phyloP scores from a whole-genome alignment of 2,797 vertebrate species.

The Hozukius guyotensis region DNA sequence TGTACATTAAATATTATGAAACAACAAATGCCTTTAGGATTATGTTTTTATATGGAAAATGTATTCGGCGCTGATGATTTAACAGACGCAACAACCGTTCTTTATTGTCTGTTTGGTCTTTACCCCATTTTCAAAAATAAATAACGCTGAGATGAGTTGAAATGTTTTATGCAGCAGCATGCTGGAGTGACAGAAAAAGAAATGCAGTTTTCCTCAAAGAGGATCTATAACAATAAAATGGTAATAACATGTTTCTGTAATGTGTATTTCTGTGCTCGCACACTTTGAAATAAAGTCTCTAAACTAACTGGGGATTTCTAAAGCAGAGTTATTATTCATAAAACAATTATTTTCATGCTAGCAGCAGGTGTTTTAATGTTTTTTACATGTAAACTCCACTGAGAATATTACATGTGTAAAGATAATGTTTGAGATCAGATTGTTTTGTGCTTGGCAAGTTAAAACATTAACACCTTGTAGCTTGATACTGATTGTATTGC shows the following conservation, averaged over 20 bases:
- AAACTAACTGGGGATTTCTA: slow-evolving; percentile 32
- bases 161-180: slow-evolving; percentile 18
- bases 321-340: not conserved
- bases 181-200: slow-evolving; percentile 46
- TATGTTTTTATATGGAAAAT: slow-evolving; percentile 66
- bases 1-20: slow-evolving; percentile 77
- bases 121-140: slow-evolving; percentile 13
- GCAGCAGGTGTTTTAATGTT: not conserved
- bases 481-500: not conserved
- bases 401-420: not conserved
- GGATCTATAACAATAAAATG: slow-evolving; percentile 43
- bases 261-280: slow-evolving; percentile 71
- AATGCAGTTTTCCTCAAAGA: slow-evolving; percentile 76
- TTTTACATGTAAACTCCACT: not conserved
- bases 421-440: not conserved
- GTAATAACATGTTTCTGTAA: slow-evolving; percentile 42
- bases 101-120: slow-evolving; percentile 41
- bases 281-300: slow-evolving; percentile 78
- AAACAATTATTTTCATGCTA: not conserved
- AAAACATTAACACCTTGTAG: not conserved
- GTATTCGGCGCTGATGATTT: slow-evolving; percentile 63
- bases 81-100: slow-evolving; percentile 29
- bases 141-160: not conserved
- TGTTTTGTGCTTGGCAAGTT: not conserved
- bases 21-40: slow-evolving; percentile 43